Conservation (phyloP, 2,113 vertebrate species). For the Hucho hucho region DNA sequence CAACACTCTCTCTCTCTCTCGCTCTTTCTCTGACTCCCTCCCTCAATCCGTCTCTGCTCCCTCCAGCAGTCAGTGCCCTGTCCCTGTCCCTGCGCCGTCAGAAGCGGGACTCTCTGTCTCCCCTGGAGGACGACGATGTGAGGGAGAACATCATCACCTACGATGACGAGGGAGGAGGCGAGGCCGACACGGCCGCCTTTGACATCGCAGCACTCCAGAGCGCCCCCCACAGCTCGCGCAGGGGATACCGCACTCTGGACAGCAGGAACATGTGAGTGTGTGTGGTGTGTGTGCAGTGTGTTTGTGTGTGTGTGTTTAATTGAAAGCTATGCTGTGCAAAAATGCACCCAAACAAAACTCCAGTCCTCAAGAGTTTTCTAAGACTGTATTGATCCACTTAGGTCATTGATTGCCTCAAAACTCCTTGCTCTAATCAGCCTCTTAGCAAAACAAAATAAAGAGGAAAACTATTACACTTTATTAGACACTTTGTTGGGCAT, state of each 20-base stretch:
- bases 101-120: constrained; percentile 83
- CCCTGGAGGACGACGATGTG: constrained; percentile 87
- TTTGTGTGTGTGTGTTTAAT: background rate
- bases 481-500: constrained; percentile 55
- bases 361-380: background rate
- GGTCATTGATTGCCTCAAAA: constrained; percentile 21
- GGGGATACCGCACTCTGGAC: constrained; percentile 75
- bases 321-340: no score
- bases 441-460: no score
- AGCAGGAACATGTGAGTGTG: constrained; percentile 75
- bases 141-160: constrained; percentile 92
- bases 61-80: constrained; percentile 71
- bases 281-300: background rate
- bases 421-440: constrained; percentile 35
- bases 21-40: constrained; percentile 10
- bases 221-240: constrained; percentile 70
- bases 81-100: constrained; percentile 83
- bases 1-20: constrained; percentile 35
- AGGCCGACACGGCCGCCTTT: constrained; percentile 90
- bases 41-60: constrained; percentile 8
- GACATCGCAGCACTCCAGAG: constrained; percentile 87
- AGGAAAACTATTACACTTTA: background rate
- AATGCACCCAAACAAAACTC: background rate
- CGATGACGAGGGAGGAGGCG: constrained; percentile 86
- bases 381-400: constrained; percentile 45